A percentile compares a stretch with the other conserved stretches of the same genome.
These are phyloP conservation scores for Pandemis corylana DNA, from an alignment of 2,888 invertebrate species.

Conservation along the genomic window DNA sequence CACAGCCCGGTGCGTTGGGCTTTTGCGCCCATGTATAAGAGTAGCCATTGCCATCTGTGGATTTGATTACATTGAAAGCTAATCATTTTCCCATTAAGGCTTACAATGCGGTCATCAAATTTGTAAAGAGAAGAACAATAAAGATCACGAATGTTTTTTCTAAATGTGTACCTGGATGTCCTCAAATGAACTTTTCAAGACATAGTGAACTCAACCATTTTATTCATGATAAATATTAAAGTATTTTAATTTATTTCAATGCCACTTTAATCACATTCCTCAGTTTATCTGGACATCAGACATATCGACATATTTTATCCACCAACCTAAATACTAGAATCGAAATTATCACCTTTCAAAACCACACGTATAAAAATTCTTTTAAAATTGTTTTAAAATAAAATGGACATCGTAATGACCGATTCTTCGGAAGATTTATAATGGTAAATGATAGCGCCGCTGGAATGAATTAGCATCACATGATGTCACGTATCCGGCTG, in stretches of 20 bases:
- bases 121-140: background rate
- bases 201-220: background rate
- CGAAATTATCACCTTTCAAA: constrained; percentile 37
- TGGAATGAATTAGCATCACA: constrained; percentile 74
- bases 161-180: too few relatives aligned
- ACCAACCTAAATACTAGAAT: constrained; percentile 18
- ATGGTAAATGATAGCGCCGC: constrained; percentile 67
- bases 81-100: constrained; percentile 14
- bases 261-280: background rate
- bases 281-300: constrained; percentile 7
- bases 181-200: background rate
- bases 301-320: constrained; percentile 22
- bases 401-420: constrained; percentile 56
- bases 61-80: constrained; percentile 30
- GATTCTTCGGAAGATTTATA: constrained; percentile 67
- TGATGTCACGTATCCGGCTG: constrained; percentile 79
- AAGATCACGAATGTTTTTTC: background rate
- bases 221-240: background rate
- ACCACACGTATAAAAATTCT: constrained; percentile 33
- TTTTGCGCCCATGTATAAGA: constrained; percentile 16
- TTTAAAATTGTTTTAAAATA: constrained; percentile 45
- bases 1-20: constrained; percentile 17
- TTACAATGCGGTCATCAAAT: background rate
- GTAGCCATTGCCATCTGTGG: constrained; percentile 11
- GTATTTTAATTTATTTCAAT: background rate